Conservation (phyloP, 2,888 invertebrate species). For the Tupiocoris notatus region DNA sequence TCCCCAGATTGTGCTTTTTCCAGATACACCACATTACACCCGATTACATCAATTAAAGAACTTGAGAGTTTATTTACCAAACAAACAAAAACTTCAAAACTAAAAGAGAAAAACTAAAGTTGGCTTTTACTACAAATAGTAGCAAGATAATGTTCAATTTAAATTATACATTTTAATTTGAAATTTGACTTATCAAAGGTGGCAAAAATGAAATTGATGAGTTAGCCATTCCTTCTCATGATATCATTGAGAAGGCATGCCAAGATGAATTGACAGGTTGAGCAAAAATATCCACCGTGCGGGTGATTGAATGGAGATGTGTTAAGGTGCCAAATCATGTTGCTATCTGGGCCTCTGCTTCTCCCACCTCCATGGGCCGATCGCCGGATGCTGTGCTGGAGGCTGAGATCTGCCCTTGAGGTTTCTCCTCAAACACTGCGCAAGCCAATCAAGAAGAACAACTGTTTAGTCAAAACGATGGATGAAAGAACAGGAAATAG, state of each 20-base stretch:
- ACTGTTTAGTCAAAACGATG: too few species aligned
- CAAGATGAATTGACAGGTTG: constrained; percentile 35
- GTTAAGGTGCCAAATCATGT: neutral
- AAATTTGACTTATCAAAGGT: constrained; percentile 1
- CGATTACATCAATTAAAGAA: constrained; percentile 4
- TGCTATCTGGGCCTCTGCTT: constrained; percentile 34
- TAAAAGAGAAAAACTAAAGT: constrained; percentile 1
- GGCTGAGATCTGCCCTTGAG: constrained; percentile 52
- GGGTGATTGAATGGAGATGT: neutral
- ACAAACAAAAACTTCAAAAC: neutral
- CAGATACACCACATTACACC: too few species aligned
- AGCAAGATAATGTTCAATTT: too few species aligned
- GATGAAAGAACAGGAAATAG: too few species aligned
- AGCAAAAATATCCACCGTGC: constrained; percentile 1
- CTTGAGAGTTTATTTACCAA: neutral
- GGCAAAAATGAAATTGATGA: neutral
- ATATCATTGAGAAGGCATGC: neutral
- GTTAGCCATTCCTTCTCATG: neutral
- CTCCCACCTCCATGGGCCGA: constrained; percentile 36
- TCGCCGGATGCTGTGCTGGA: constrained; percentile 47
- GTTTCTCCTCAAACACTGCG: constrained; percentile 73
- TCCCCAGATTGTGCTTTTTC: too few species aligned
- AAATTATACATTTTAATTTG: constrained; percentile 14
- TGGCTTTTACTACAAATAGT: neutral
- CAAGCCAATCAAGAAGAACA: too few species aligned